phyloP scores from a whole-genome alignment of 2,888 invertebrate genomes.

The Mythimna pallens region DNA sequence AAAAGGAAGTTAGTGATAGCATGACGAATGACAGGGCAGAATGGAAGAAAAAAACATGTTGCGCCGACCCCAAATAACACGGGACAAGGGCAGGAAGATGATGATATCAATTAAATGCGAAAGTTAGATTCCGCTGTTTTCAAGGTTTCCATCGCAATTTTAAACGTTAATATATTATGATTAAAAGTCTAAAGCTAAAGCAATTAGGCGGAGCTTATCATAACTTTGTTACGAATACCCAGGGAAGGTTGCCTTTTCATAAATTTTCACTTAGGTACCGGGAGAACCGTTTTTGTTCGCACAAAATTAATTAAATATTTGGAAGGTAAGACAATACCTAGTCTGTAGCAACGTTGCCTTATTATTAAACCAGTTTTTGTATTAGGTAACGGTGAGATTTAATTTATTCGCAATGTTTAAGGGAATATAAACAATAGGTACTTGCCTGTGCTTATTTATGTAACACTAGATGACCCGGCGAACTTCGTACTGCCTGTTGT shows the following conservation, averaged over 20 bases:
- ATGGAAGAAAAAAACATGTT: too few species aligned
- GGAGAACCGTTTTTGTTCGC: slow-evolving; percentile 14
- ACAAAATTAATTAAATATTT: slow-evolving; percentile 44
- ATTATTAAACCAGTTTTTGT: slow-evolving; percentile 3
- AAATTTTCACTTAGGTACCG: background rate
- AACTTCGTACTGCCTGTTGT: too few species aligned
- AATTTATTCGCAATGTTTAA: background rate
- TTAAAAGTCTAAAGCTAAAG: slow-evolving; percentile 18
- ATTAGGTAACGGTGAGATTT: background rate
- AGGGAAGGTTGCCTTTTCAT: slow-evolving; percentile 28
- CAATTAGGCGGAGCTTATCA: slow-evolving; percentile 22
- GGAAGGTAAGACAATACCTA: slow-evolving; percentile 23
- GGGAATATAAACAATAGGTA: background rate
- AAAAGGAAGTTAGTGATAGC: too few species aligned
- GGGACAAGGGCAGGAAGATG: too few species aligned
- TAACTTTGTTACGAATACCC: slow-evolving; percentile 34
- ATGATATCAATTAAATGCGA: too few species aligned
- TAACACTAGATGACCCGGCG: too few species aligned
- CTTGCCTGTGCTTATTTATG: too few species aligned
- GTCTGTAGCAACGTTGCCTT: background rate
- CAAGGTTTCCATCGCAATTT: slow-evolving; percentile 1
- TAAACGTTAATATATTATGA: slow-evolving; percentile 4
- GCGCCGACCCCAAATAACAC: too few species aligned
- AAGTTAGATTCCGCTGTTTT: background rate
- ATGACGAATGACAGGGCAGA: too few species aligned